These are phyloP conservation scores for Xiphophorus maculatus DNA, from an alignment of 2,113 vertebrate species.

Conservation along the genomic window DNA sequence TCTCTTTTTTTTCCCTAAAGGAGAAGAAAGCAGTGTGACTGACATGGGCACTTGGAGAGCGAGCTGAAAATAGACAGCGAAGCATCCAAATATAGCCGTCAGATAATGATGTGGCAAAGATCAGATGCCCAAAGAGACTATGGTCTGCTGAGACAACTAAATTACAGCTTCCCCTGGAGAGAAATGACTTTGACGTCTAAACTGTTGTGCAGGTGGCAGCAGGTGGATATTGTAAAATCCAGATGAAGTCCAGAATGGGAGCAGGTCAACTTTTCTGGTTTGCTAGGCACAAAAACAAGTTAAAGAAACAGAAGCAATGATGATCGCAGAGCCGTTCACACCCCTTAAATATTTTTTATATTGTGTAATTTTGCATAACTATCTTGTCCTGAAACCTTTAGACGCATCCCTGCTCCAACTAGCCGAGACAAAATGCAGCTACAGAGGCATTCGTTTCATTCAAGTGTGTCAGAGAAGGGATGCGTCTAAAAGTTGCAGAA, in stretches of 20 bases:
- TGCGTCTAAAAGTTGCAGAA: background rate
- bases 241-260: background rate
- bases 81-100: conserved; percentile 29
- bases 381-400: no score
- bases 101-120: conserved; percentile 50
- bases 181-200: conserved; percentile 3
- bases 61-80: conserved; percentile 59
- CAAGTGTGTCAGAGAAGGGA: no score
- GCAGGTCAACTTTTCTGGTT: background rate
- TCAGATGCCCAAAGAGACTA: conserved; percentile 25
- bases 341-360: no score
- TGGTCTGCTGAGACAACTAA: conserved; percentile 17
- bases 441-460: no score
- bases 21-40: conserved; percentile 38
- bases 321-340: background rate
- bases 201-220: background rate
- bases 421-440: no score
- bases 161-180: conserved; percentile 1
- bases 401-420: no score
- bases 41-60: conserved; percentile 31
- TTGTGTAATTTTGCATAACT: no score
- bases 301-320: background rate
- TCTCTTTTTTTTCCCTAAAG: conserved; percentile 31
- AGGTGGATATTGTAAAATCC: conserved; percentile 7
- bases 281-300: background rate